Base-by-base conservation (phyloP, 2,797 vertebrate species). In the Cynopterus sphinx region DNA sequence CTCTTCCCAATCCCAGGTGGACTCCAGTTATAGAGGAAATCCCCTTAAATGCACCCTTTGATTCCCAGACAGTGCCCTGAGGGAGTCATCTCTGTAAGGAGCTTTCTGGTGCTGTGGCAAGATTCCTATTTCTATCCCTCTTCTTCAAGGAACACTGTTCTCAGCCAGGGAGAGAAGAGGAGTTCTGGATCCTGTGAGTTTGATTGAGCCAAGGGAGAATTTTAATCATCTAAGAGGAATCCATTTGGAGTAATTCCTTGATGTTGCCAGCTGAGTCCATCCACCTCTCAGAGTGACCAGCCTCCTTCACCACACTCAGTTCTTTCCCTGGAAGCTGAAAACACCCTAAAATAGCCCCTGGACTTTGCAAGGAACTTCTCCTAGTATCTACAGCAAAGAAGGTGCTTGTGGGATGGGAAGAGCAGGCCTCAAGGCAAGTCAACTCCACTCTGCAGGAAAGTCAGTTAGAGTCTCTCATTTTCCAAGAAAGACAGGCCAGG, bases 1-100 rank as follows among this genome's bases (percentile, higher is more conserved):
- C 19, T 85, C 78, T 68, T 85, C 28, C 49, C 21, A 86, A 33
- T 36, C n/a, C 81, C 31, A 84, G 2, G 41, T 15, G 4, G 24
- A 65, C 36, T 94, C 81, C 51, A 61, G 17, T 93, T 59, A 55
- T 28, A 82, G 33, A 88, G 68, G 57, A 97, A 95, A 90, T 68
- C 11, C 57, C 33, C 49, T 85, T 59, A 59, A 6, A 67, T 84
- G 53, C 65, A 75, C 21, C 33, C 57, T 70, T 26, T 4, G 57
- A 33, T 49, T 73, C 75, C 68, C 43, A 61, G 90, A 75, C 57
- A 82, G 59, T 82, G 61, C 43, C 53, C 46, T 70, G 51, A 79
- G 49, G 70, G 68, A 90, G 16, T 67, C 9, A 26, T 70, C 67
- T 77, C 46, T 68, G 8, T 89, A 65, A 87, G 65, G 71, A 87